Evolutionary conservation across 2,797 vertebrate genomes (phyloP), one percentile per base, ranked within the genome.

Genomic region (Adelosebastes latens): DNA sequence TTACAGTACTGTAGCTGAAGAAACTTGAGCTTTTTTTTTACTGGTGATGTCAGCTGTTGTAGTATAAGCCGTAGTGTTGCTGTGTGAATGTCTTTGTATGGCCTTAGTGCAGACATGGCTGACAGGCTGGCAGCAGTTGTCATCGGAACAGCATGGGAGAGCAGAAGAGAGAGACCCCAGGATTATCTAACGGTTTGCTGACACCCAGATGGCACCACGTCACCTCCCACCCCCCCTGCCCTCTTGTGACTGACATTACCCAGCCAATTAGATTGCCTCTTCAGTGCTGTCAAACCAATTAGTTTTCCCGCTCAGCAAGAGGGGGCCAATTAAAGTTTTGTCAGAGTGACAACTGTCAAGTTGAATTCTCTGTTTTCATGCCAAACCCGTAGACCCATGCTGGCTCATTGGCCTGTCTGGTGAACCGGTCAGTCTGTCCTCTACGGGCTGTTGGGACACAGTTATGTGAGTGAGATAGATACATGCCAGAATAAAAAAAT

Each of bases 151-250:
- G 74, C 69, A 85, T 63, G 81, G 71, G 75, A 77, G 60, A 61
- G 68, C 77, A 62, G 22, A 61, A 61, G 22, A 46, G 82, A 85
- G 77, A 73, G 93, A 87, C 82, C 92, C 87, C 32, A 59, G 92
- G 94, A 96, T 95, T 95, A 94, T 91, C 87, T 94, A 95, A 93
- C 95, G 71, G 90, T 95, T 94, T 94, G 92, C 85, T 86, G 92
- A 87, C 91, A 94, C 95, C 96, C 97, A 98, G 97, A 98, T 98
- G 97, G 96, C 90, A 84, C 84, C 42, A 13, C 20, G 66, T 66
- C 36, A 18, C 25, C 66, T 36, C 77, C 59, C 53, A 58, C 14
- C 27, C 31, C 32, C 65, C 85, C 79, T 39, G 32, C 72, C 88
- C 79, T 71, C 62, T 18, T 78, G 59, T 88, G 68, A 82, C 88